phyloP scores from a whole-genome alignment of 2,888 invertebrate genomes.

The Phortica magna region DNA sequence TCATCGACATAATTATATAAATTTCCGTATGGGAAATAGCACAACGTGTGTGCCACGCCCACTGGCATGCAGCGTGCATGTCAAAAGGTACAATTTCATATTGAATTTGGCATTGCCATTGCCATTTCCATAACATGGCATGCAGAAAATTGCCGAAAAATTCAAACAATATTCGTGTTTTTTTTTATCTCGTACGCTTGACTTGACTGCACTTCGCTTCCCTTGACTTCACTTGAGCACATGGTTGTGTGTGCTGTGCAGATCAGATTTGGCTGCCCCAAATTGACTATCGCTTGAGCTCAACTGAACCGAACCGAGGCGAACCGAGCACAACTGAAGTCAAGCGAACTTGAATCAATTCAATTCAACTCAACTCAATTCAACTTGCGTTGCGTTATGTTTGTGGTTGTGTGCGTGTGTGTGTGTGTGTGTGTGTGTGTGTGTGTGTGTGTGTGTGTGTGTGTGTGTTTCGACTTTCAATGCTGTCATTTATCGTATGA shows the following conservation, averaged over 20 bases:
- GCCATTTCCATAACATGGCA: slow-evolving; percentile 59
- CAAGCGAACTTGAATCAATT: background rate
- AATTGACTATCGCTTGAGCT: background rate
- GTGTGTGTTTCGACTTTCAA: slow-evolving; percentile 41
- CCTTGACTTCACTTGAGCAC: too few relatives aligned
- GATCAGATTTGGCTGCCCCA: too few relatives aligned
- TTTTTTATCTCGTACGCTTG: slow-evolving; percentile 14
- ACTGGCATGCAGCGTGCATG: slow-evolving; percentile 34
- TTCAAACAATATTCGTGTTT: too few relatives aligned
- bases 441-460: background rate
- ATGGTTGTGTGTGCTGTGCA: too few relatives aligned
- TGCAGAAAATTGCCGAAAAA: slow-evolving; percentile 40
- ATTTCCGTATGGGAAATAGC: slow-evolving; percentile 62
- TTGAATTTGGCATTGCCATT: slow-evolving; percentile 69
- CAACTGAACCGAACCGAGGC: too few relatives aligned
- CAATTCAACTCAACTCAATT: slow-evolving; percentile 10
- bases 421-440: background rate
- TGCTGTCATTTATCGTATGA: background rate
- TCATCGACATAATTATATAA: slow-evolving; percentile 65
- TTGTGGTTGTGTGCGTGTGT: background rate
- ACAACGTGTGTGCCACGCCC: slow-evolving; percentile 13
- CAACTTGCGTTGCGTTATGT: background rate
- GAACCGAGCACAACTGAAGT: background rate
- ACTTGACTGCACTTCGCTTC: background rate
- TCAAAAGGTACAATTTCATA: slow-evolving; percentile 67